Conservation (phyloP, 2,797 vertebrate genomes). For the Prionace glauca region DNA sequence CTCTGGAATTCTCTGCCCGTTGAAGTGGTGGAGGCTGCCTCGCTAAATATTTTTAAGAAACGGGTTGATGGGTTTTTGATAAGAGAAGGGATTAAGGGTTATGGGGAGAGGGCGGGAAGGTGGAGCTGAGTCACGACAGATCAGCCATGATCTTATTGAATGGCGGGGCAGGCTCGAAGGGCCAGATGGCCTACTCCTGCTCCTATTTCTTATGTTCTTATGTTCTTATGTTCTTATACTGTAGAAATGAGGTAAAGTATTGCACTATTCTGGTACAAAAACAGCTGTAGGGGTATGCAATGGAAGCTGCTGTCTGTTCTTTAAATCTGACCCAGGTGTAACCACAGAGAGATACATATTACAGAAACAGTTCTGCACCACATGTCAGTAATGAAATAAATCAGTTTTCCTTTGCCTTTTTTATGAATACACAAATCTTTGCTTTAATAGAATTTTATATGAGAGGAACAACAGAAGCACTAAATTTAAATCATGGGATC, state of each 20-base stretch:
- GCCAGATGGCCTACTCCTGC: too few species aligned
- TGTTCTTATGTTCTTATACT: too few species aligned
- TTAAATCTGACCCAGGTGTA: conserved; percentile 31
- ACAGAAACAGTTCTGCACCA: background rate
- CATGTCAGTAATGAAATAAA: conserved; percentile 28
- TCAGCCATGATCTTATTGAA: too few species aligned
- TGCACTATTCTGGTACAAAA: background rate
- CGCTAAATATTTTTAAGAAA: too few species aligned
- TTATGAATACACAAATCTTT: background rate
- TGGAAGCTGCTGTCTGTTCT: conserved; percentile 6
- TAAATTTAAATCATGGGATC: conserved; percentile 6
- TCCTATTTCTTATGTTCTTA: too few species aligned
- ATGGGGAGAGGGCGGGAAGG: too few species aligned
- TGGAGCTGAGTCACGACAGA: too few species aligned
- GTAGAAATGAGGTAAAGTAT: background rate
- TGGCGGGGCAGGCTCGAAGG: too few species aligned
- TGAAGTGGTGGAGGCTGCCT: too few species aligned
- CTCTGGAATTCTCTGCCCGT: too few species aligned
- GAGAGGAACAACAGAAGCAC: background rate
- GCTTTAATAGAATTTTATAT: background rate
- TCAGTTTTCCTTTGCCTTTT: conserved; percentile 7
- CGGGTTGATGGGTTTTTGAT: too few species aligned
- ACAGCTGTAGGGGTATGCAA: background rate
- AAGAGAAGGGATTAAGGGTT: too few species aligned
- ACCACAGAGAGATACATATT: background rate